Evolutionary conservation across 2,888 invertebrate species (phyloP).

Genomic region (Nesidiocoris tenuis): DNA sequence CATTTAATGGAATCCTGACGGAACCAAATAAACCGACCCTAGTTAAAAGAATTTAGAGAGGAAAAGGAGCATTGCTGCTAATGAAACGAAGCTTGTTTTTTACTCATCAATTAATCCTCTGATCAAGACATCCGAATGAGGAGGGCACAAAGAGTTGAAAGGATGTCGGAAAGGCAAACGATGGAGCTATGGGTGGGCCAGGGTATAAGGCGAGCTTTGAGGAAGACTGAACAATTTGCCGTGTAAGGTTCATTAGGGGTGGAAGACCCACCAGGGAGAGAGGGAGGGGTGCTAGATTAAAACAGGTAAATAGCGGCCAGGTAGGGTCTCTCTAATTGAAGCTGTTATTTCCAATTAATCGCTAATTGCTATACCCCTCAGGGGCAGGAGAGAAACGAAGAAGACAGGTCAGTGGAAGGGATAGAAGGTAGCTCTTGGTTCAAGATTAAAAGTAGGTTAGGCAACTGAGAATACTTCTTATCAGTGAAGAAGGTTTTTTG

Average conservation of each 20-base stretch:
- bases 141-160: constrained; percentile 40
- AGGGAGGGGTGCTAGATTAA: constrained; percentile 45
- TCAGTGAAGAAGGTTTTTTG: constrained; percentile 32
- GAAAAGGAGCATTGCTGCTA: constrained; percentile 17
- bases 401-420: neutral
- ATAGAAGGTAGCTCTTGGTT: neutral
- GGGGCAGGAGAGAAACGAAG: neutral
- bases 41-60: neutral
- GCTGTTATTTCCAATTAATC: constrained; percentile 47
- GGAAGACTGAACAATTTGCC: constrained; percentile 41
- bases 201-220: constrained; percentile 28
- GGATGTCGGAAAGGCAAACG: constrained; percentile 31
- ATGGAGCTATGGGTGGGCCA: neutral
- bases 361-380: constrained; percentile 44
- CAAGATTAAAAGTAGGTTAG: constrained; percentile 40
- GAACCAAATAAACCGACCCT: neutral
- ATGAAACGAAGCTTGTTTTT: constrained; percentile 41
- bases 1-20: too few relatives aligned
- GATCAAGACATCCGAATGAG: constrained; percentile 44
- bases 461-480: constrained; percentile 39
- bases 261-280: neutral
- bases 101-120: constrained; percentile 40
- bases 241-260: constrained; percentile 44
- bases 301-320: constrained; percentile 46
- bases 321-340: constrained; percentile 42